These are phyloP conservation scores for Drusus annulatus DNA, from an alignment of 1,140 invertebrate genomes.

Conservation along the genomic window DNA sequence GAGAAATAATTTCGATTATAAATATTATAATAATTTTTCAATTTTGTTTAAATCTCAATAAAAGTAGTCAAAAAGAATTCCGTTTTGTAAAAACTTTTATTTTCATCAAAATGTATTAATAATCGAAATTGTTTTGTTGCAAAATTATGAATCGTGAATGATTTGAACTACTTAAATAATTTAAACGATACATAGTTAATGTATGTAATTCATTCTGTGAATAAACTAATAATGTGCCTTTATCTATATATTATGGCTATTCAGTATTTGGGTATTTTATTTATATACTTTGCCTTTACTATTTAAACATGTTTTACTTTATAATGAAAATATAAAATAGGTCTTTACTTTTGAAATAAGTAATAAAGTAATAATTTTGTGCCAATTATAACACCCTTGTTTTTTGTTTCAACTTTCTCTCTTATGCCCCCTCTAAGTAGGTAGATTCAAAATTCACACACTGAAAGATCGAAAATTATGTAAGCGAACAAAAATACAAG, in stretches of 20 bases:
- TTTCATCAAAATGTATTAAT: too few relatives aligned
- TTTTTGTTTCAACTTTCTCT: not conserved
- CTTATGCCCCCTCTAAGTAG: too few relatives aligned
- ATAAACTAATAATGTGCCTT: constrained; percentile 11
- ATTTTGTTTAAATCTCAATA: too few relatives aligned
- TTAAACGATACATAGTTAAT: not conserved
- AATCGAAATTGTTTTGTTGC: not conserved
- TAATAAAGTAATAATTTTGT: constrained; percentile 57
- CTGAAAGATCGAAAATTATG: too few relatives aligned
- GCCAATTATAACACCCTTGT: constrained; percentile 21
- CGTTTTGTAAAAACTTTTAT: too few relatives aligned
- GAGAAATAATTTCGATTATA: too few relatives aligned
- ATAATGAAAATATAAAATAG: constrained; percentile 42
- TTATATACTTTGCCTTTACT: constrained; percentile 53
- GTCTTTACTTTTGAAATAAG: constrained; percentile 51
- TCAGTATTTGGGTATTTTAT: constrained; percentile 45
- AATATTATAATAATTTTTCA: too few relatives aligned
- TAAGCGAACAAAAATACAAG: too few relatives aligned
- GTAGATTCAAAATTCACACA: too few relatives aligned
- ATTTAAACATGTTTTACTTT: constrained; percentile 53
- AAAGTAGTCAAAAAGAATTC: too few relatives aligned
- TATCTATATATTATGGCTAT: constrained; percentile 21
- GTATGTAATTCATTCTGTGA: constrained; percentile 22
- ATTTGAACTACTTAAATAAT: not conserved
- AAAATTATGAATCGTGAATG: not conserved